Evolutionary conservation across 2,113 vertebrate species (phyloP).

Genomic region (Labeo rohita): DNA sequence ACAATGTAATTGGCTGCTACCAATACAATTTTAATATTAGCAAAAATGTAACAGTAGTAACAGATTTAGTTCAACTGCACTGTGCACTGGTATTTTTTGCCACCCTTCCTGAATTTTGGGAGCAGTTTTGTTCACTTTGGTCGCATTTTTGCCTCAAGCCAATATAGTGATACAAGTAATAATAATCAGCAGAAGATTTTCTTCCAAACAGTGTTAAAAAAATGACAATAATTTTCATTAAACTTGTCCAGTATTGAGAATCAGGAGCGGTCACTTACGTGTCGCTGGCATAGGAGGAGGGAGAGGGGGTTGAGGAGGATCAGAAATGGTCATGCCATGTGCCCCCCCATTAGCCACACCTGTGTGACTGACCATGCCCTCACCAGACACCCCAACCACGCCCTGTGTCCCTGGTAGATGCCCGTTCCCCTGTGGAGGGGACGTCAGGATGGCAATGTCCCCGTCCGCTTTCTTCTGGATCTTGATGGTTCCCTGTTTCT

Average conservation of each 20-base stretch:
- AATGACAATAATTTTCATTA: too few relatives aligned
- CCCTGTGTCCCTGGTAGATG: slow-evolving; percentile 55
- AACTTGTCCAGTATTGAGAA: neutral
- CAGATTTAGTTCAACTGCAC: neutral
- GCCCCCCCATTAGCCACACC: slow-evolving; percentile 52
- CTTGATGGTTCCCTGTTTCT: slow-evolving; percentile 75
- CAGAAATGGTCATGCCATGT: slow-evolving; percentile 48
- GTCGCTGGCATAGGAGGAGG: slow-evolving; percentile 58
- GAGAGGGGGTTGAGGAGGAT: slow-evolving; percentile 76
- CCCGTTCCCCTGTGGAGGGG: slow-evolving; percentile 45
- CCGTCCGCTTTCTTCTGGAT: slow-evolving; percentile 80
- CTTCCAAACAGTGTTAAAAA: neutral
- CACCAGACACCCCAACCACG: slow-evolving; percentile 46
- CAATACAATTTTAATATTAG: neutral
- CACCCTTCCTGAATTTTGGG: too few relatives aligned
- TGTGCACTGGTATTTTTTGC: neutral
- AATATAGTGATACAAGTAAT: neutral
- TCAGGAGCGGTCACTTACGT: slow-evolving; percentile 24
- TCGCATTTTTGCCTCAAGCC: too few relatives aligned
- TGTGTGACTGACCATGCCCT: slow-evolving; percentile 40
- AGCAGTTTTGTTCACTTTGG: neutral
- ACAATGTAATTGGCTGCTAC: too few relatives aligned
- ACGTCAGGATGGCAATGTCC: slow-evolving; percentile 74
- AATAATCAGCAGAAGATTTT: neutral
- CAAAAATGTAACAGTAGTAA: neutral